These are phyloP conservation scores for Odontophorus gujanensis DNA, from an alignment of 2,113 vertebrate genomes.

Conservation along the genomic window DNA sequence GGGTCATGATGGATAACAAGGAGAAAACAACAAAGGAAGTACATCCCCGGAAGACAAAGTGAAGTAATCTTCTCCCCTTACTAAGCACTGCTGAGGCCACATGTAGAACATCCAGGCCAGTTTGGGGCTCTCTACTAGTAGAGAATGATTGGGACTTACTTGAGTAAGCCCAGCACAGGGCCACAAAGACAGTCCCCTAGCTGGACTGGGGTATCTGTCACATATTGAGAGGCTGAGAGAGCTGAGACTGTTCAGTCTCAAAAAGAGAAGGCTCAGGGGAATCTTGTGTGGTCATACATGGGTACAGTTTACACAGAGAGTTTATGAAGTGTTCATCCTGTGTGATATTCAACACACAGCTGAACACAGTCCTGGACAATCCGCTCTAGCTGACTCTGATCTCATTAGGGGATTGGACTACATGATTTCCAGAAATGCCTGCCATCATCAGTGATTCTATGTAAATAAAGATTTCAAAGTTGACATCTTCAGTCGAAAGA, in stretches of 20 bases:
- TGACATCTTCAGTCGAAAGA: conserved; percentile 12
- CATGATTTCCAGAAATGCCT: neutral
- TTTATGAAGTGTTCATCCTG: neutral
- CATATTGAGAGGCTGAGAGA: neutral
- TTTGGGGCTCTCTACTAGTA: too few relatives aligned
- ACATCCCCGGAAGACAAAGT: neutral
- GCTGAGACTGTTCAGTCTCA: neutral
- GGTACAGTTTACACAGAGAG: neutral
- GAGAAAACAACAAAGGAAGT: neutral
- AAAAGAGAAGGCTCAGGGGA: neutral
- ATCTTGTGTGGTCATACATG: neutral
- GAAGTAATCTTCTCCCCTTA: neutral
- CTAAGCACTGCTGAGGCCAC: neutral
- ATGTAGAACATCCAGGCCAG: neutral
- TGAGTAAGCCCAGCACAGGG: neutral
- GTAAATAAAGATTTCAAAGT: neutral
- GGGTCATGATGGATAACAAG: neutral
- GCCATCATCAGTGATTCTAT: neutral
- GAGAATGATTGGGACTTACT: neutral
- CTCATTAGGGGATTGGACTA: neutral
- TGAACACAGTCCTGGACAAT: neutral
- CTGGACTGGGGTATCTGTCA: neutral
- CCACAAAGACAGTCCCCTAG: neutral
- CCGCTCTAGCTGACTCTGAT: neutral
- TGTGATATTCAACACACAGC: neutral